These are phyloP conservation scores for Penelope pileata DNA, from an alignment of 2,113 vertebrate genomes.

Conservation along the genomic window DNA sequence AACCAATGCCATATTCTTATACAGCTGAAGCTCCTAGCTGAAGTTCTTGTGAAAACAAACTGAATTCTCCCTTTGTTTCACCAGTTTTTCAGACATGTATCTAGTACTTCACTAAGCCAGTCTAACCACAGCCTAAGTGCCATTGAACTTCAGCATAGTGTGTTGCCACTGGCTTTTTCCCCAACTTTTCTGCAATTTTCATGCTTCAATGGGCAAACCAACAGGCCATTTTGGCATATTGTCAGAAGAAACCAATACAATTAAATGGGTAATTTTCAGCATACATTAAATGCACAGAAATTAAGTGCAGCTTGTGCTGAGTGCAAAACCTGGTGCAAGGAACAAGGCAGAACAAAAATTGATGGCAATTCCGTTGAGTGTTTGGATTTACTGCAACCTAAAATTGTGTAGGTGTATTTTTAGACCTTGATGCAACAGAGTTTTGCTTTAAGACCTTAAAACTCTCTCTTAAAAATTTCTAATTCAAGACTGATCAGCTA, in stretches of 20 bases:
- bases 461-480: background rate
- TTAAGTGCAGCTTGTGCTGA: background rate
- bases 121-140: background rate
- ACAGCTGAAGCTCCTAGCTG: background rate
- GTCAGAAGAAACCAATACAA: background rate
- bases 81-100: background rate
- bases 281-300: background rate
- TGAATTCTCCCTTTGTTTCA: background rate
- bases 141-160: background rate
- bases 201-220: background rate
- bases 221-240: background rate
- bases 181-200: background rate
- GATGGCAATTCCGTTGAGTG: background rate
- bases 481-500: background rate
- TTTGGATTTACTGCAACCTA: background rate
- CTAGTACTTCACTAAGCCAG: background rate
- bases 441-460: background rate
- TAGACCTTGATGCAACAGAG: background rate
- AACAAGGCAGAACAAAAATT: background rate
- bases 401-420: background rate
- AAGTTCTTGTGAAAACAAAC: background rate
- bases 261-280: background rate
- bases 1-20: background rate
- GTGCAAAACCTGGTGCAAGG: background rate
- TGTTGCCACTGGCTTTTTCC: background rate